Base-by-base conservation (phyloP, 2,797 vertebrate species). In the Megaceryle alcyon region DNA sequence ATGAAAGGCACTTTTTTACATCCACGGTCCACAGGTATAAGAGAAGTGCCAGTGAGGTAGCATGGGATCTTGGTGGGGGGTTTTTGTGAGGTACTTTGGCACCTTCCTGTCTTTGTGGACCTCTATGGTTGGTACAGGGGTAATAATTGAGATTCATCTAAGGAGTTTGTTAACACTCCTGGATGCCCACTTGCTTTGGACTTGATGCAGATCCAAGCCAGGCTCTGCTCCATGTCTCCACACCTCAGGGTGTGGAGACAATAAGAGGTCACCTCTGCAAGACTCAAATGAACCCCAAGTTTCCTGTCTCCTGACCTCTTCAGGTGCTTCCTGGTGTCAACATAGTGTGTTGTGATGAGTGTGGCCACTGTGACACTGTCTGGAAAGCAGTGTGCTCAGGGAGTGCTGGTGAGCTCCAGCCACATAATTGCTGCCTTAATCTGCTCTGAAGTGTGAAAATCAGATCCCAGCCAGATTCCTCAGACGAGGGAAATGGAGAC, bases 311-410 rank as follows among this genome's bases (percentile, higher is more conserved):
- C 64, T 63, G 71, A 49, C 6, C 31, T 69, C 57, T 3, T 3
- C 29, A 18, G 33, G 29, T 35, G 22, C 43, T 82, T 26, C 53
- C 56, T 54, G 28, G 6, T 61, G 54, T 20, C 39, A 37, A 1
- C 0, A 0, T 9, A 59, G 46, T 0, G 0, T 31, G 43, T 18
- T 65, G 64, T 18, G 65, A 13, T 12, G 7, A 46, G 17, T 6
- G 17, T 69, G 61, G 28, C 44, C 44, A 8, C 41, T 44, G 4
- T 3, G 43, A 31, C 20, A 6, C 31, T 5, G 3, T 9, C 44
- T 54, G 57, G 88, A 54, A 8, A 51, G 22, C 9, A 14, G 17
- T 0, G 0, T 22, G n/a, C 65, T 39, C 0, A 3, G 56, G 35
- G 44, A 54, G 22, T 10, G 21, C 3, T 64, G 70, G 10, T 64